Conservation (phyloP, 2,888 invertebrate genomes). For the Caenorhabditis drosophilae region DNA sequence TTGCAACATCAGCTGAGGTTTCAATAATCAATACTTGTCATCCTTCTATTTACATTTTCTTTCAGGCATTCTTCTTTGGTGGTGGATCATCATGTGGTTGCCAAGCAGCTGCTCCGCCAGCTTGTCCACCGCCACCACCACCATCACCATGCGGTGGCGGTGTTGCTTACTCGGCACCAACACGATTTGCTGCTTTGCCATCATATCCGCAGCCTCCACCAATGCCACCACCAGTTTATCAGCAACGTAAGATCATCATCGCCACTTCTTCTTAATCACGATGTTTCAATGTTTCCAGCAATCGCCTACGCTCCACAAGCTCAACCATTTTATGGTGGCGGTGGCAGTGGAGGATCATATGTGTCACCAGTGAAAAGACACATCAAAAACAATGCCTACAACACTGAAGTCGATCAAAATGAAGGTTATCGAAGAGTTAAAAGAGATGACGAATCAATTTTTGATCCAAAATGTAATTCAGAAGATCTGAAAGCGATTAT, state of each 20-base stretch:
- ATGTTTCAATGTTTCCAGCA: conserved; percentile 12
- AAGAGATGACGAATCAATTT: conserved; percentile 45
- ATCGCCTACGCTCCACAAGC: conserved; percentile 21
- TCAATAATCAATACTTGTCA: background rate
- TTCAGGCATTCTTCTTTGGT: conserved; percentile 54
- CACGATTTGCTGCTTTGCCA: conserved; percentile 13
- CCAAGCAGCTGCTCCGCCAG: conserved; percentile 38
- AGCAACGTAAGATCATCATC: background rate
- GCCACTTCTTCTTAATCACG: too few relatives aligned
- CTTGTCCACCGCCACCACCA: conserved; percentile 40
- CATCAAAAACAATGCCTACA: conserved; percentile 9
- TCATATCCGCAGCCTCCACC: conserved; percentile 21
- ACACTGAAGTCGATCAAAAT: conserved; percentile 29
- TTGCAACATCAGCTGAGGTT: too few relatives aligned
- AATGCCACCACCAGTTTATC: conserved; percentile 11
- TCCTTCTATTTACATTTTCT: conserved; percentile 1
- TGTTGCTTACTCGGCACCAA: conserved; percentile 19
- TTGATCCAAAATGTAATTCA: conserved; percentile 59
- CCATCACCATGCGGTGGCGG: conserved; percentile 25
- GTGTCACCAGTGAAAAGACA: conserved; percentile 30
- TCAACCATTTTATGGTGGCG: conserved; percentile 18
- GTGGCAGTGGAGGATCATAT: conserved; percentile 11
- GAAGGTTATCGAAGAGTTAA: conserved; percentile 43
- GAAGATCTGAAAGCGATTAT: conserved; percentile 51
- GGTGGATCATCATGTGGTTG: conserved; percentile 42